Conservation (phyloP, 2,797 vertebrate genomes). For the Sebastes flavidus region DNA sequence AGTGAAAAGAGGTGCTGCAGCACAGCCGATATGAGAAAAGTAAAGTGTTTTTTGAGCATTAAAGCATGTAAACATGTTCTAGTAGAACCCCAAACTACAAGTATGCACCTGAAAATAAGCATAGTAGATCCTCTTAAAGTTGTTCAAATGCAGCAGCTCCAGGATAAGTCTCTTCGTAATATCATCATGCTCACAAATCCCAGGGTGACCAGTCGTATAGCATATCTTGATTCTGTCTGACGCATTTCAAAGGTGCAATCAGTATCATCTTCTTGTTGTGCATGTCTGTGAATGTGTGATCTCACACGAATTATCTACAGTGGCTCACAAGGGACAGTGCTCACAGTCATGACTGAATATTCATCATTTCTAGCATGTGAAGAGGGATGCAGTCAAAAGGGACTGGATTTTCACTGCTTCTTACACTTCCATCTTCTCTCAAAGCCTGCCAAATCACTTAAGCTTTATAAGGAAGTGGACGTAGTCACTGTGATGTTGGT, state of each 20-base stretch:
- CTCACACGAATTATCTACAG: not conserved
- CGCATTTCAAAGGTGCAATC: not conserved
- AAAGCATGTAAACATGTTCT: too few species aligned
- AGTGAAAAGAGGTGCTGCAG: too few species aligned
- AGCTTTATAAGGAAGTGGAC: too few species aligned
- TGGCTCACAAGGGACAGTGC: not conserved
- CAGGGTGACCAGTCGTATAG: not conserved
- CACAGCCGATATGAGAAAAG: fast-evolving
- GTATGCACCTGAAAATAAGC: too few species aligned
- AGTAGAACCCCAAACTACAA: too few species aligned
- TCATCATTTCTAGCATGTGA: not conserved
- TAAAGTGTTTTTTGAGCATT: too few species aligned
- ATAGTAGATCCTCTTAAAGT: not conserved
- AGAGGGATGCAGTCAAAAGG: too few species aligned
- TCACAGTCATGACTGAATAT: not conserved
- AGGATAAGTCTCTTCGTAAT: not conserved
- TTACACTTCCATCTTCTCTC: too few species aligned
- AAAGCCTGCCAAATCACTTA: too few species aligned
- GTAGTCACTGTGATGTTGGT: too few species aligned
- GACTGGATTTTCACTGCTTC: too few species aligned
- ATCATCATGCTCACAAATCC: not conserved
- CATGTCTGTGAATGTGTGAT: not conserved
- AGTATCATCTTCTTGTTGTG: not conserved
- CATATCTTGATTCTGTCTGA: not conserved
- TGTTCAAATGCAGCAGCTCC: not conserved